Percentiles rank a stretch among this genome's conserved stretches.
phyloP scores from a whole-genome alignment of 2,888 invertebrate species.

The Aphidoletes aphidimyza region DNA sequence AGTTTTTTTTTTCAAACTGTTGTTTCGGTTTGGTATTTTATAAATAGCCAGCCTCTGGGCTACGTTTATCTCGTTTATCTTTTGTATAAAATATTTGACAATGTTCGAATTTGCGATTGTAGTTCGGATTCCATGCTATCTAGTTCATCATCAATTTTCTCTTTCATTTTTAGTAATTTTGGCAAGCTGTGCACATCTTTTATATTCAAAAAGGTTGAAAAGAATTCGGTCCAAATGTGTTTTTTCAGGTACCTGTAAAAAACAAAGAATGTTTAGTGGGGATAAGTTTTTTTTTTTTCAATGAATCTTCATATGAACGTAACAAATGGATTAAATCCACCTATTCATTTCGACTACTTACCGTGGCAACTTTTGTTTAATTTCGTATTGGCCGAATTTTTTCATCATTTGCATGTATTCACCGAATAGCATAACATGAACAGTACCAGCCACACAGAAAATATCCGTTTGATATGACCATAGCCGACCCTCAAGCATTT shows the following conservation, averaged over 20 bases:
- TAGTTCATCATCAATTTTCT: constrained; percentile 64
- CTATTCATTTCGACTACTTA: constrained; percentile 61
- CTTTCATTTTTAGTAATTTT: constrained; percentile 69
- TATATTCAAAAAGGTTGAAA: constrained; percentile 84
- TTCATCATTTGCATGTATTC: constrained; percentile 88
- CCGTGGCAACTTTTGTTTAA: constrained; percentile 78
- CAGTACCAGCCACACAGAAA: constrained; percentile 89
- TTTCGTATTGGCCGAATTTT: constrained; percentile 74
- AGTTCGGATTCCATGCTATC: constrained; percentile 66
- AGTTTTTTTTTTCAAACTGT: not conserved
- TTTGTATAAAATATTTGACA: constrained; percentile 65
- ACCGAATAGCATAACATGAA: constrained; percentile 88
- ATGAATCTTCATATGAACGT: no score
- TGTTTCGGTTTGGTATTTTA: not conserved
- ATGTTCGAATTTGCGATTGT: constrained; percentile 65
- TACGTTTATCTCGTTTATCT: constrained; percentile 60
- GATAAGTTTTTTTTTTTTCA: no score
- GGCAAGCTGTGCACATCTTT: constrained; percentile 80
- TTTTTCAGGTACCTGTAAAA: constrained; percentile 75
- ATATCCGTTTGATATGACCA: constrained; percentile 97
- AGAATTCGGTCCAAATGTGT: constrained; percentile 84
- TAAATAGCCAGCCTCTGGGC: not conserved
- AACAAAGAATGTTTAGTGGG: not conserved
- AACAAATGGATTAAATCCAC: not conserved
- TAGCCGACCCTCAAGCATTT: constrained; percentile 90